Percentiles rank a stretch among this genome's conserved stretches.
phyloP scores from a whole-genome alignment of 2,888 invertebrate species.

The Leptothorax acervorum region DNA sequence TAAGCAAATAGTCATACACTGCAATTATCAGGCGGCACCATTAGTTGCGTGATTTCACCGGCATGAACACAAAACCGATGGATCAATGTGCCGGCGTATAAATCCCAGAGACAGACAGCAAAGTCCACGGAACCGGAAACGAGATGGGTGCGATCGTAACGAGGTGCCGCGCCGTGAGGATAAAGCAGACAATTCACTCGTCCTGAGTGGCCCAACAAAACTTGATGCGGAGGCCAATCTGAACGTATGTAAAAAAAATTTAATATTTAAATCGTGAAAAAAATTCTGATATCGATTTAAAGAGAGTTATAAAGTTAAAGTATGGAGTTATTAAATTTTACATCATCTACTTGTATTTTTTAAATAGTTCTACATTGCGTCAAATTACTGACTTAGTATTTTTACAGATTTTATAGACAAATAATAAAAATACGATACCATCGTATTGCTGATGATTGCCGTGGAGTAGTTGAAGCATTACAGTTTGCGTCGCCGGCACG shows the following conservation, averaged over 20 bases:
- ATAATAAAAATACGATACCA: conserved; percentile 86
- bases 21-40: conserved; percentile 97
- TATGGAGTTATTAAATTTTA: neutral
- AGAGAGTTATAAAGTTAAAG: neutral
- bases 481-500: conserved; percentile 97
- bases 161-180: conserved; percentile 95
- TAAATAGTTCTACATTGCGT: neutral
- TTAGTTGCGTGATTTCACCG: conserved; percentile 97
- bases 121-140: conserved; percentile 99
- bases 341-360: neutral
- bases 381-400: neutral
- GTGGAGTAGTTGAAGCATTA: conserved; percentile 96
- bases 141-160: conserved; percentile 95
- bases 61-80: conserved; percentile 99
- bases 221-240: conserved; percentile 97
- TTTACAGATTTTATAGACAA: conserved; percentile 27
- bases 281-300: neutral
- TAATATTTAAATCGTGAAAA: conserved; percentile 9
- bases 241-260: conserved; percentile 52
- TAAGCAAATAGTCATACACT: conserved; percentile 88
- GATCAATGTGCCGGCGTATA: conserved; percentile 94
- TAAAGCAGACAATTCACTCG: conserved; percentile 98
- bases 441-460: conserved; percentile 94
- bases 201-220: conserved; percentile 95
- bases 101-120: conserved; percentile 98